A percentile compares a stretch with the other conserved stretches of the same genome.
Conservation (phyloP, 2,113 vertebrate genomes). For the Calyptomena viridis region DNA sequence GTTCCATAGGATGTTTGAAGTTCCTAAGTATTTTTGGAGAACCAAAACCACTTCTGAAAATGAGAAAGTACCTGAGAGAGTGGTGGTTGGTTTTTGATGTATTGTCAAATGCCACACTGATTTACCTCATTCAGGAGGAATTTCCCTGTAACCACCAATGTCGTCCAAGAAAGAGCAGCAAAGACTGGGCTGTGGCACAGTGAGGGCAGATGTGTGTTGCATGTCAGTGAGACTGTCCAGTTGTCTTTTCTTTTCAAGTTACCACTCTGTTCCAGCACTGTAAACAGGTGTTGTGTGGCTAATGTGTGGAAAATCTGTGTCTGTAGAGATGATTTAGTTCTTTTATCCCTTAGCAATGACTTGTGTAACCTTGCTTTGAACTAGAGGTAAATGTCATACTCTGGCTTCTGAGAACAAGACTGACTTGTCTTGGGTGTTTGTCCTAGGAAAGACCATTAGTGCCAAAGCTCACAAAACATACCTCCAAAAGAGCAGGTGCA, state of each 20-base stretch:
- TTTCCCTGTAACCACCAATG: background rate
- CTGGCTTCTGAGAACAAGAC: background rate
- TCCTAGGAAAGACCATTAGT: background rate
- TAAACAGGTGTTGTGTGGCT: background rate
- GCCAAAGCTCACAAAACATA: background rate
- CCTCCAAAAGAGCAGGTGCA: background rate
- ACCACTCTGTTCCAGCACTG: background rate
- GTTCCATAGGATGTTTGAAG: background rate
- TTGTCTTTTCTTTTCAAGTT: background rate
- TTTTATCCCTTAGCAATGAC: too few relatives aligned
- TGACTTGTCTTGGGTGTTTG: background rate
- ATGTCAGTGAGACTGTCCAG: background rate
- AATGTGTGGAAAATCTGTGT: background rate
- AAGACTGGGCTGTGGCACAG: background rate
- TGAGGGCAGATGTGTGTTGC: background rate
- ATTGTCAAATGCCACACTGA: fast-evolving
- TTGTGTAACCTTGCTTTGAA: too few relatives aligned
- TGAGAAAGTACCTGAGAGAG: background rate
- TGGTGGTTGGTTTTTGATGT: background rate
- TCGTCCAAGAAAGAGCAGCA: background rate
- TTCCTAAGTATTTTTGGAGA: background rate
- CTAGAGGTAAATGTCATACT: too few relatives aligned
- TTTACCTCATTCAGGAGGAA: background rate
- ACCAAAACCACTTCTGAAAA: background rate
- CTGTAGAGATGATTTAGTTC: background rate